These are phyloP conservation scores for Ascidia mentula DNA, from an alignment of 23 tunicate species.

Conservation along the genomic window DNA sequence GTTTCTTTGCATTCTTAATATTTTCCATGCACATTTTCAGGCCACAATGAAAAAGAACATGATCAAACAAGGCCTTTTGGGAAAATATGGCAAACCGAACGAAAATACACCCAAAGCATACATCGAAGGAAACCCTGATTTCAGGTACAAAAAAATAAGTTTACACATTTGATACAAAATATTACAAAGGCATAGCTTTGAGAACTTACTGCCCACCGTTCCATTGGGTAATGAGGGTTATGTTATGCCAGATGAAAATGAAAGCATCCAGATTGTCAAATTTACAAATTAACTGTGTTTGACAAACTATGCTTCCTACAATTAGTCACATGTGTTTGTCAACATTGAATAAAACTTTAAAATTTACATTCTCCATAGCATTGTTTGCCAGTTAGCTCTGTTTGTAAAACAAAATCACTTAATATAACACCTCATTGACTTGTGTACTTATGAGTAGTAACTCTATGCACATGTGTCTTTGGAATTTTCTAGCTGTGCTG, in stretches of 20 bases:
- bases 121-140: conserved; percentile 71
- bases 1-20: neutral
- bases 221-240: neutral
- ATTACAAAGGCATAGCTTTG: conserved; percentile 6
- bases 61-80: conserved; percentile 94
- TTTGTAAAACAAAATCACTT: no score
- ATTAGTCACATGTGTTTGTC: no score
- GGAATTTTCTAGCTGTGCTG: no score
- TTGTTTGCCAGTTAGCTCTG: no score
- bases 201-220: neutral
- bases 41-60: conserved; percentile 89
- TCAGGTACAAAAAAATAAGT: conserved; percentile 31
- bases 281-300: neutral
- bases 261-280: conserved; percentile 8
- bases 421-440: no score
- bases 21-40: conserved; percentile 28
- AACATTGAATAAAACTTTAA: no score
- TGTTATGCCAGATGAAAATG: neutral
- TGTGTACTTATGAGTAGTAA: no score
- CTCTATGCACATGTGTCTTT: no score
- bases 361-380: no score
- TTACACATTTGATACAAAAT: neutral
- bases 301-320: conserved; percentile 18
- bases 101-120: conserved; percentile 90
- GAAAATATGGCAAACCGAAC: conserved; percentile 92